Percentiles rank a stretch among this genome's conserved stretches.
These are phyloP conservation scores for Gnathonemus echidnorhynchus DNA, from an alignment of 2,113 vertebrate genomes.

Conservation along the genomic window DNA sequence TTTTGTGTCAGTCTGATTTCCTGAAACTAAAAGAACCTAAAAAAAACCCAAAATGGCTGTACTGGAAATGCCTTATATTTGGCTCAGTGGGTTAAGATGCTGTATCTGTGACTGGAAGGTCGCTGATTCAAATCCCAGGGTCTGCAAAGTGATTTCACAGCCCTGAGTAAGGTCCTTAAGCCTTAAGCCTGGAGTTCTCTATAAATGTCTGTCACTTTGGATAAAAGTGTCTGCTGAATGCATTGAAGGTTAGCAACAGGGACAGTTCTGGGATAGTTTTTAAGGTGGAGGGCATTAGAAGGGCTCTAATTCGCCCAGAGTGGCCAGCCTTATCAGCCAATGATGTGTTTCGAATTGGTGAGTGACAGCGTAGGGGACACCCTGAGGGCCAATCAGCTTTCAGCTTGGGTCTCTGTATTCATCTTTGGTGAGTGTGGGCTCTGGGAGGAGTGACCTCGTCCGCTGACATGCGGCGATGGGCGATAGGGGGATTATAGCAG, in stretches of 20 bases:
- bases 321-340: neutral
- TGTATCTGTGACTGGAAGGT: neutral
- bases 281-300: neutral
- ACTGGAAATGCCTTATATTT: neutral
- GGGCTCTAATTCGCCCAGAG: neutral
- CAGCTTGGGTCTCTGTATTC: neutral
- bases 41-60: neutral
- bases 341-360: neutral
- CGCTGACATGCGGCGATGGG: neutral
- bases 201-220: neutral
- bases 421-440: neutral
- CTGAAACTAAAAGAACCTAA: neutral
- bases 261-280: neutral
- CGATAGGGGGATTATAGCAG: neutral
- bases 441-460: neutral
- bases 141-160: no score
- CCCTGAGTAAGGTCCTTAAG: neutral
- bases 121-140: neutral
- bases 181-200: neutral
- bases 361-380: neutral
- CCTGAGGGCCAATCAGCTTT: neutral
- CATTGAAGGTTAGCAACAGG: neutral
- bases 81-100: neutral
- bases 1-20: neutral
- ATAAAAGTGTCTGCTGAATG: neutral